Base-by-base conservation (phyloP, 1,140 invertebrate species). In the Telenomus remus region DNA sequence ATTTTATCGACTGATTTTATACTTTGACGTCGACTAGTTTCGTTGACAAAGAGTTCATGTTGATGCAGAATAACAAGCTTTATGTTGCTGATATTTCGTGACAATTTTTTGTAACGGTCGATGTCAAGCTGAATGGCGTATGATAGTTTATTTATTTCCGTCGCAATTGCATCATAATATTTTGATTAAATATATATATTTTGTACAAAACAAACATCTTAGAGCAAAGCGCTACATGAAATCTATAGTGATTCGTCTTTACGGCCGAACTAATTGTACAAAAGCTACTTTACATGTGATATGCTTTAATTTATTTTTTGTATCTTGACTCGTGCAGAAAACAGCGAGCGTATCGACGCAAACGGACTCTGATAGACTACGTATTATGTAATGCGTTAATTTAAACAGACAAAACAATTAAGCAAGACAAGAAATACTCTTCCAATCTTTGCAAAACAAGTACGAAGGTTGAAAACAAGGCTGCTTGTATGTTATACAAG, bases 301-400 rank as follows among this genome's bases (percentile, higher is more conserved):
- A 77, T 63, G 16, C 16, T 55, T 72, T 77, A 68, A 71, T 61
- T 71, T 77, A 71, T 71, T 77, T 68, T 77, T 72, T 72, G 44
- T 72, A 69, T 56, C 51, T 72, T 63, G 46, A 9, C 37, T 61
- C 44, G 60, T 61, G 3, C 9, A 77, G 66, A 68, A 77, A 79
- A 72, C 57, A 81, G 76, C 80, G 75, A 82, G 76, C 81, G 81
- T 78, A 69, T 84, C 79, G 80, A 84, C 75, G 79, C 78, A 76
- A 81, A 80, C 59, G 51, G 73, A 76, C 78, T 81, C 74, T 80
- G 75, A 76, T 78, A 82, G 79, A 82, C 73, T 85, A 85, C 78
- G 83, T 80, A 78, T 86, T 86, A 83, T 81, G 68, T 86, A 83
- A 84, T 78, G 80, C 83, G 81, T 76, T 87, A 81, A 86, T 86